Evolutionary conservation across 2,888 invertebrate species (phyloP), one percentile per base, ranked within the genome.

Genomic region (Odontocerum albicorne): DNA sequence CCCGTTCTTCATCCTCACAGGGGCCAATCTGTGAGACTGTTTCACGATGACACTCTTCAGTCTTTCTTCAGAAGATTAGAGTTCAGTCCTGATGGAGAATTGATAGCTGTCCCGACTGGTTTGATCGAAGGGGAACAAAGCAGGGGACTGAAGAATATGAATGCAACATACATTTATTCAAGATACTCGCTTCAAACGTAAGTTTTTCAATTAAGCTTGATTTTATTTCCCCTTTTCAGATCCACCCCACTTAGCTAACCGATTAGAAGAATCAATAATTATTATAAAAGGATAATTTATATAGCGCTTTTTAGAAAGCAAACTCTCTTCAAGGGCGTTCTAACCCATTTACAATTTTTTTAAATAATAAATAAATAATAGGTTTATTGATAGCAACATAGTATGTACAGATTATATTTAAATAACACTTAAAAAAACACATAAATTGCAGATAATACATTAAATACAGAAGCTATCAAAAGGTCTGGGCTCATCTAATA

Each of bases 61-160:
- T 93, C 97, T 0, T 99, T 94, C 72, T 96, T 92, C 68, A 81
- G 99, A 35, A 80, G 98, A 27, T 72, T 97, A 19, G 82, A 87
- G 39, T 99, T 95, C 68, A 90, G 93, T 17, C 94, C 96, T 0
- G 96, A 96, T 70, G 99, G 98, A 0, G 80, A 88, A 66, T 72
- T 98, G 40, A 72, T 99, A 16, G 83, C 97, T n/a, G 89, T 90
- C 1, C 98, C 99, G 0, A 88, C 94, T 0, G 97, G 96, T 1
- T 82, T 88, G 49, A 77, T 93, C 1, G 90, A 91, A 65, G 79
- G 83, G 1, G 85, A 86, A 33, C 73, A 74, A n/a, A 71, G 69
- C 39, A 86, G 85, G 46, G 82, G 82, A n/a, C 69, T 79, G 10
- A 84, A 84, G 63, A 77, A 81, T 0, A 67, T 81, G 1, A 77